Evolutionary conservation across 2,888 invertebrate genomes (phyloP).

Genomic region (Cepaea hortensis): DNA sequence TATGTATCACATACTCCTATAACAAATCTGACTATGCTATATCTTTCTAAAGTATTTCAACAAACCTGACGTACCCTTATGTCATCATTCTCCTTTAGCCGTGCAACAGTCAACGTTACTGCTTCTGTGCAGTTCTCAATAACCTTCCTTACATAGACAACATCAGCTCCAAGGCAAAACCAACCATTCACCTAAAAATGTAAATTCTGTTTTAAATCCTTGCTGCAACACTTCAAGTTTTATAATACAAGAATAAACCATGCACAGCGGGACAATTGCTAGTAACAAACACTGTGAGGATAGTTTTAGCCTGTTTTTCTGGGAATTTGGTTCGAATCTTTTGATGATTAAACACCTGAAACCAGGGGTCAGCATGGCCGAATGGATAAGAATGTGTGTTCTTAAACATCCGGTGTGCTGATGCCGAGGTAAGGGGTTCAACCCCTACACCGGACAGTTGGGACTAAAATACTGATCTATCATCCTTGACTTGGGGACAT

Average conservation of each 20-base stretch:
- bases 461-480: too few relatives aligned
- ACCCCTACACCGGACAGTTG: too few relatives aligned
- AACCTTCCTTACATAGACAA: constrained; percentile 23
- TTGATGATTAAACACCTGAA: too few relatives aligned
- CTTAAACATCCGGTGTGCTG: too few relatives aligned
- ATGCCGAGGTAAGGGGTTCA: too few relatives aligned
- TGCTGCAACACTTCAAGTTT: neutral
- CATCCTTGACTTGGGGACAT: too few relatives aligned
- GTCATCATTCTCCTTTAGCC: constrained; percentile 43
- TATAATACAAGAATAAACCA: neutral
- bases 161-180: constrained; percentile 50
- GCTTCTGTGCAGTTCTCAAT: constrained; percentile 48
- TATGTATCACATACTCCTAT: too few relatives aligned
- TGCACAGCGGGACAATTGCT: neutral
- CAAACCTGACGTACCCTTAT: constrained; percentile 31
- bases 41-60: neutral
- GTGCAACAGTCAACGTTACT: constrained; percentile 46
- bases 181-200: constrained; percentile 50
- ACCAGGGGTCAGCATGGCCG: too few relatives aligned
- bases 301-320: too few relatives aligned
- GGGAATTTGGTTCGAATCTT: too few relatives aligned
- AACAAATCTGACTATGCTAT: neutral
- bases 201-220: neutral
- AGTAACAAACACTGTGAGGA: neutral
- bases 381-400: too few relatives aligned